Percentiles rank a stretch among this genome's conserved stretches.
These are phyloP conservation scores for Drosophila burlai DNA, from an alignment of 1,140 invertebrate genomes.

Conservation along the genomic window DNA sequence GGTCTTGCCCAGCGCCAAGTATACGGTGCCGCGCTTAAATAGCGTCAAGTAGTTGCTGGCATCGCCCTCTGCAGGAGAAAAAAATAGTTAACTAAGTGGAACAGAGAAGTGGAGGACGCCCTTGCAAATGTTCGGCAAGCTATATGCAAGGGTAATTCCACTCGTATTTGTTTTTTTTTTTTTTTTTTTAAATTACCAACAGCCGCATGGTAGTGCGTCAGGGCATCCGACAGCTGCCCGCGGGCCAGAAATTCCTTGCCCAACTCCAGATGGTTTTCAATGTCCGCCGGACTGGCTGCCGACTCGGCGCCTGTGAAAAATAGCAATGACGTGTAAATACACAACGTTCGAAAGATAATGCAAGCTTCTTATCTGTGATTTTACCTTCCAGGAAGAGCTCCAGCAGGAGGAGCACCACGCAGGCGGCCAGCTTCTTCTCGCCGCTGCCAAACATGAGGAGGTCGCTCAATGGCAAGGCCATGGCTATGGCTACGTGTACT, in stretches of 20 bases:
- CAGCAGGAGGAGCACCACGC: constrained; percentile 73
- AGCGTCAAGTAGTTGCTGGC: constrained; percentile 98
- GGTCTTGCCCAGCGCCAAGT: constrained; percentile 97
- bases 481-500: constrained; percentile 41
- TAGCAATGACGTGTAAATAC: constrained; percentile 46
- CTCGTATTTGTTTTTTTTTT: not conserved
- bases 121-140: not conserved
- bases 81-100: not conserved
- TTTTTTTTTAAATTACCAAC: constrained; percentile 89
- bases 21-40: constrained; percentile 97
- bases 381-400: constrained; percentile 83
- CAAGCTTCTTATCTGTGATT: constrained; percentile 9
- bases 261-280: constrained; percentile 96
- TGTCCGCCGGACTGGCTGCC: constrained; percentile 90
- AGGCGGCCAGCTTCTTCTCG: constrained; percentile 78
- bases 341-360: constrained; percentile 9
- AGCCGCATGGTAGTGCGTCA: constrained; percentile 99
- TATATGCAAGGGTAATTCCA: not conserved
- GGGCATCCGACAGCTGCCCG: constrained; percentile 97
- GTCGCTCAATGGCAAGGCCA: constrained; percentile 77
- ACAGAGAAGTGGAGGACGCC: not conserved
- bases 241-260: constrained; percentile 95
- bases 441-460: constrained; percentile 68
- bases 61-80: constrained; percentile 93
- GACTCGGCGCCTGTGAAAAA: constrained; percentile 86